Base-by-base conservation (phyloP, 2,797 vertebrate species). In the Pseudochirops cupreus region DNA sequence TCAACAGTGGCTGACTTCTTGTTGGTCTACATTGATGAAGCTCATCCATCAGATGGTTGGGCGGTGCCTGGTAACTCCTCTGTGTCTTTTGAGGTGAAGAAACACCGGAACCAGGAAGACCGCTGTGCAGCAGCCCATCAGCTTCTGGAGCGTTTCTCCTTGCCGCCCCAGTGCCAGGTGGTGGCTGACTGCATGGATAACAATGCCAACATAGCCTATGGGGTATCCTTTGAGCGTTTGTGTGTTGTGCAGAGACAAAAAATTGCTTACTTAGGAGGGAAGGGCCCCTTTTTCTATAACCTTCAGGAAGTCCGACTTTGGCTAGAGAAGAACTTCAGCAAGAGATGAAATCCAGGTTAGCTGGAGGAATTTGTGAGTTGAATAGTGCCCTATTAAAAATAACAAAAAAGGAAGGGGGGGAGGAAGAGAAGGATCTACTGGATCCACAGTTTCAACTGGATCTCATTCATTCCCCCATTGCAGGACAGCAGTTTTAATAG, bases 101-200 rank as follows among this genome's bases (percentile, higher is more conserved):
- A 99, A 93, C 99, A 99, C 98, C 99, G 98, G 95, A 99, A 98
- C 98, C 99, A 99, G 98, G 99, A 99, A 98, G 99, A 99, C 87
- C 98, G 99, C 82, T 98, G 99, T 33, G 99, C 99, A 92, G 99
- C 99, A 0, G 99, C 99, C 74, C 99, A 99, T 59, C 98, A 99
- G 94, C 99, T 99, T 6, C 99, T 99, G 53, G 99, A 99, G 95
- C 99, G 98, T 92, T 99, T 99, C 98, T 99, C 99, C 87, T 98
- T 99, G 98, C 99, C 99, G 0, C 99, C 99, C 12, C 99, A 99
- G 98, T 99, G 99, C 98, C 99, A 99, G 93, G 99, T 99, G 92
- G 99, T 99, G 98, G 99, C 99, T 53, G 99, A 99, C 98, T 99
- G 99, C 98, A 99, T 99, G 99, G 99, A 99, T 99, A 99, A 99